Evolutionary conservation across 64 coral and sea anemone species (phyloP), one percentile per base, ranked within the genome.

Genomic region (Stylophora pistillata): DNA sequence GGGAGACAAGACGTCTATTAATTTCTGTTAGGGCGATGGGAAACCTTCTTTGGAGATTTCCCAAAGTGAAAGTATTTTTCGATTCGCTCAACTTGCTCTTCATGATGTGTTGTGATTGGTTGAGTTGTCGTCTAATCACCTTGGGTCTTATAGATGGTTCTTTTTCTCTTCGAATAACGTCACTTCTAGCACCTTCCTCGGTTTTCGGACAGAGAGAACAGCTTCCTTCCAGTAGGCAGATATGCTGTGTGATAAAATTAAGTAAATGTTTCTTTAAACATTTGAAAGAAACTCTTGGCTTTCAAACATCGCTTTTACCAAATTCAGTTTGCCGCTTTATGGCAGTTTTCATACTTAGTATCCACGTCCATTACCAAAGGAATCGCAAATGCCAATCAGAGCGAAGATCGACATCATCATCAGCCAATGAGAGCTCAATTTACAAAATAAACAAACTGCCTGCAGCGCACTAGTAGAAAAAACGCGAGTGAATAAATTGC

Each of bases 1-100:
- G 91, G 16, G 91, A 89, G 77, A 64, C 56, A 21, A 93, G 78
- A 21, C 91, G 91, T 70, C 84, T 93, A 78, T 93, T 93, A 52
- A 93, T 93, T 72, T 93, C 91, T 13, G 77, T 71, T 14, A 89
- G 18, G 10, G 91, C 91, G 15, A 53, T 82, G 6, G 86, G 91
- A 70, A 93, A 84, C 31, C 91, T 89, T 17, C 69, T 72, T 15
- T 84, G 16, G n/a, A 93, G 30, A 83, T 87, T 81, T 84, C 73
- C 78, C 25, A 88, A 63, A 21, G 88, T 71, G 18, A 52, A 63
- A 21, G 89, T 21, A 20, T 60, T 1, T 56, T 70, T 82, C 72
- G n/a, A 26, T 2, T 71, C 62, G 71, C 57, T 47, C 80, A 31
- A 61, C 58, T 59, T 88, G 53, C 37, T n/a, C 10, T 74, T 74